Conservation (phyloP, 2,113 vertebrate species). For the Genyomyrus donnyi region DNA sequence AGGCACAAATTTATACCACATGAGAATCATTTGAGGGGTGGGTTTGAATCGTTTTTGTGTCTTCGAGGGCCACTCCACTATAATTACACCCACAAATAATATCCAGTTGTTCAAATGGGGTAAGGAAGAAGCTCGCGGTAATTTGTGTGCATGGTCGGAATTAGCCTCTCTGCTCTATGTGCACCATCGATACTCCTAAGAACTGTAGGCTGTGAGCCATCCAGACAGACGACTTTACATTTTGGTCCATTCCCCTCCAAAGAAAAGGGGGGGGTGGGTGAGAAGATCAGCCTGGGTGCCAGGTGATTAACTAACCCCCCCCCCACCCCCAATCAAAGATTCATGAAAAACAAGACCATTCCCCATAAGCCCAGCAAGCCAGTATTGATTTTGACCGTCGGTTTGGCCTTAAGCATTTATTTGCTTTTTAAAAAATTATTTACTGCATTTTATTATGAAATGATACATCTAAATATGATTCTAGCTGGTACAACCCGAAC, state of each 20-base stretch:
- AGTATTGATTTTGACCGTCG: background rate
- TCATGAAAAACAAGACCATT: background rate
- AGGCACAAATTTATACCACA: background rate
- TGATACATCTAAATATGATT: background rate
- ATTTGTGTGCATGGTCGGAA: background rate
- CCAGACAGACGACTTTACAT: background rate
- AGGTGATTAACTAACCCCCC: background rate
- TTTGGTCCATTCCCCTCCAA: background rate
- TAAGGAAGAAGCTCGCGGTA: background rate
- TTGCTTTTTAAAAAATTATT: background rate
- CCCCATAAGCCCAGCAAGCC: background rate
- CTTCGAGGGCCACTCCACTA: background rate
- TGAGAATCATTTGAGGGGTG: background rate
- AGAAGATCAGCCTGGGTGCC: background rate
- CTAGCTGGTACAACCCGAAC: background rate
- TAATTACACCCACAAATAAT: background rate
- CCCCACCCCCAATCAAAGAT: background rate
- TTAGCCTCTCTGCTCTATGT: background rate
- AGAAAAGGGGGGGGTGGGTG: background rate
- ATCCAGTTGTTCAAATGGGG: background rate
- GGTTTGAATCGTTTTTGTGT: background rate
- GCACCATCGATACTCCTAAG: background rate
- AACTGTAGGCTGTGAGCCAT: background rate
- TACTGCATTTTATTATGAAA: background rate
- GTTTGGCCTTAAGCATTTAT: background rate